Evolutionary conservation across 64 coral and sea anemone species (phyloP), one percentile per base, ranked within the genome.

Genomic region (Actinia equina): DNA sequence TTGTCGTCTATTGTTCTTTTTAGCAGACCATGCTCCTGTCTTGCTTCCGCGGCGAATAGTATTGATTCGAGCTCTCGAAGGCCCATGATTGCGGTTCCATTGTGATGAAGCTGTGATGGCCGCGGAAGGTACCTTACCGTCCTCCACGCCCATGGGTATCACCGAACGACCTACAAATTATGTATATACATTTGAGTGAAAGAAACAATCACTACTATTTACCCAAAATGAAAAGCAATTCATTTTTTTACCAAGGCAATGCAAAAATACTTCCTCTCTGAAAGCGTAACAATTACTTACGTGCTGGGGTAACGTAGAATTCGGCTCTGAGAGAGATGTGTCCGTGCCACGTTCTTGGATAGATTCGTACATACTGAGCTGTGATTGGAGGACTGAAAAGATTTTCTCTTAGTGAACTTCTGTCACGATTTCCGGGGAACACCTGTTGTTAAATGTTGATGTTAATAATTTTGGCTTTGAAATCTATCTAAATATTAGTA

Each of bases 111-210:
- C 87, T 15, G 16, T 64, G n/a, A 88, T 82, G 30, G 54, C 23
- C 22, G 11, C 56, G 23, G 78, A 17, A 15, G 46, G 23, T 7
- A 88, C 80, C 10, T 23, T 20, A 17, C 77, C 58, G 14, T 43
- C 59, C 70, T 88, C 52, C 87, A 88, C 80, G 20, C 87, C 87
- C 25, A 88, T 71, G 25, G 87, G 71, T 19, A 42, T 6, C 78
- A 3, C 5, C 19, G 17, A 25, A 5, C 14, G 4, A 20, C 23
- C 17, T 18, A 14, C 46, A 1, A 25, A 20, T 69, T 69, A 25
- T 20, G 13, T 49, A 49, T 49, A 49, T 49, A 49, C 46, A 49
- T 49, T 49, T 49, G 46, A 49, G 7, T 1, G 46, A 49, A 49
- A 8, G 46, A 49, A 49, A 49, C 46, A 49, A 49, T 4, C 4